Conservation (phyloP, 2,888 invertebrate species). For the Megalurothrips usitatus region DNA sequence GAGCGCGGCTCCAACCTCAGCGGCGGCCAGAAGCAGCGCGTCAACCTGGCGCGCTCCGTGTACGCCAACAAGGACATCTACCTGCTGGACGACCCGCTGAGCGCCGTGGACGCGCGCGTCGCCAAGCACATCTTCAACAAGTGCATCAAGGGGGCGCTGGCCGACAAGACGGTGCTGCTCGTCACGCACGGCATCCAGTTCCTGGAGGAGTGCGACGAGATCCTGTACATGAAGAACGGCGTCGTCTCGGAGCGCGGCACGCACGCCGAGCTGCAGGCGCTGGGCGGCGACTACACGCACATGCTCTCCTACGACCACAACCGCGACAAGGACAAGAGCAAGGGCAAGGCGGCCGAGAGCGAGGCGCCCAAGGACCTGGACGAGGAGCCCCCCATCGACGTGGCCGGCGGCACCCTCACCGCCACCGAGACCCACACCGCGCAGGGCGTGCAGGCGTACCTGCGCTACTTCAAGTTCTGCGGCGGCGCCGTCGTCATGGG, state of each 20-base stretch:
- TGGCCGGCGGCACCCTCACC: neutral
- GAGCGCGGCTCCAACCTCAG: constrained; percentile 51
- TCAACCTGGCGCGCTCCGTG: constrained; percentile 55
- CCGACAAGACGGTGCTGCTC: constrained; percentile 53
- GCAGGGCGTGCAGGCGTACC: neutral
- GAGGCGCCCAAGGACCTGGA: neutral
- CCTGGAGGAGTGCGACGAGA: constrained; percentile 54
- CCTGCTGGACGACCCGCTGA: constrained; percentile 56
- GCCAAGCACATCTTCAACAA: constrained; percentile 52
- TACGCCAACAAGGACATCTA: constrained; percentile 54
- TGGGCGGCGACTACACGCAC: constrained; percentile 43
- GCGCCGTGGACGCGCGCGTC: constrained; percentile 53
- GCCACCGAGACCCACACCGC: neutral
- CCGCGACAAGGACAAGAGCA: constrained; percentile 35
- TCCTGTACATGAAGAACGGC: constrained; percentile 56
- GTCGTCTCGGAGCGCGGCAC: constrained; percentile 53
- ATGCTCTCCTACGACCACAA: constrained; percentile 41
- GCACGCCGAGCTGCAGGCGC: constrained; percentile 50
- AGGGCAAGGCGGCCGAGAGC: neutral
- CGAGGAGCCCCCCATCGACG: neutral
- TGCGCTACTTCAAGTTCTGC: neutral
- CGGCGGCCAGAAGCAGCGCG: constrained; percentile 55
- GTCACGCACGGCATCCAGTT: constrained; percentile 60
- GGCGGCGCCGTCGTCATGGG: neutral
- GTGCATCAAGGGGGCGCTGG: constrained; percentile 51